Conservation (phyloP, 2,888 invertebrate species). For the Ommatoiulus sabulosus region DNA sequence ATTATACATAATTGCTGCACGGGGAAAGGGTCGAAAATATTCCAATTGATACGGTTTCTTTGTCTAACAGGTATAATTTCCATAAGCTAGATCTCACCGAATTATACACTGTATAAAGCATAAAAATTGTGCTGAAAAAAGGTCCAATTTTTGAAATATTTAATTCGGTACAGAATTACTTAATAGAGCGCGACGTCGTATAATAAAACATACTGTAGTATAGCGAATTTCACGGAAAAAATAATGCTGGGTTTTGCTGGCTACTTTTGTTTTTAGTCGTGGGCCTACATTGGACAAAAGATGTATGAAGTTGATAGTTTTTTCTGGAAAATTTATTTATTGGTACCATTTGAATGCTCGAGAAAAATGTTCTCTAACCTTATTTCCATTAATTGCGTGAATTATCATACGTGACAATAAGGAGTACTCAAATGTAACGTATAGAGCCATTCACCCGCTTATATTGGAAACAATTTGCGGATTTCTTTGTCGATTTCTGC, state of each 20-base stretch:
- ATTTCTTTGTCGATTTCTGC: background rate
- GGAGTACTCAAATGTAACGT: background rate
- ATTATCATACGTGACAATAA: constrained; percentile 41
- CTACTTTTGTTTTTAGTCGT: constrained; percentile 1
- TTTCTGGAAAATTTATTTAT: constrained; percentile 21
- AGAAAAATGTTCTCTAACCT: constrained; percentile 39
- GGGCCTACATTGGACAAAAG: background rate
- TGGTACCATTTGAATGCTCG: constrained; percentile 3
- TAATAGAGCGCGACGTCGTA: constrained; percentile 21
- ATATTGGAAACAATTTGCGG: background rate
- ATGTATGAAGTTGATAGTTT: background rate
- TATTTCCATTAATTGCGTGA: constrained; percentile 41
- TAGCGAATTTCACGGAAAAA: background rate
- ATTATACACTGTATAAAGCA: constrained; percentile 1
- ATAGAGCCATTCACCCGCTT: background rate
- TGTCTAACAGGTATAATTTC: constrained; percentile 35
- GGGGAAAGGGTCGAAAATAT: constrained; percentile 1
- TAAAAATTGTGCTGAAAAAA: background rate
- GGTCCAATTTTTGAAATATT: constrained; percentile 15
- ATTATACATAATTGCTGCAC: background rate
- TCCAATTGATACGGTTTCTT: constrained; percentile 24
- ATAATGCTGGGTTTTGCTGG: background rate
- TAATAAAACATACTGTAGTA: constrained; percentile 21
- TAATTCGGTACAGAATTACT: constrained; percentile 16
- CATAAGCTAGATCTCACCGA: constrained; percentile 2